Evolutionary conservation across 2,113 vertebrate species (phyloP).

Genomic region (Tiliqua scincoides): DNA sequence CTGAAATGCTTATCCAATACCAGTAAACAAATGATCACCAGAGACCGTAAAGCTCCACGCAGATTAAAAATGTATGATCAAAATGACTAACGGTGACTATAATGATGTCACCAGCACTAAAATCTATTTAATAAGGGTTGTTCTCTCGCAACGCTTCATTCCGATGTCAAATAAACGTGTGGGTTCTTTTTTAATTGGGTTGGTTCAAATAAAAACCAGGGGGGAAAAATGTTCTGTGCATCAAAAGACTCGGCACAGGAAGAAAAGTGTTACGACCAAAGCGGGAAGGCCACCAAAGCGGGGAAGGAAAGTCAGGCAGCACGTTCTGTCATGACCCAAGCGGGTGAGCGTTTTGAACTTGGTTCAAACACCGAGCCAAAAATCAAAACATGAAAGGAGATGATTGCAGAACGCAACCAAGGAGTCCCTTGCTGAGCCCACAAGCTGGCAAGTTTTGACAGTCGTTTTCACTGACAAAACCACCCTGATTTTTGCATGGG

Average conservation of each 20-base stretch:
- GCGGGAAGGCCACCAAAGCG: slow-evolving; percentile 17
- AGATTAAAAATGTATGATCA: not conserved
- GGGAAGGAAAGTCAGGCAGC: not conserved
- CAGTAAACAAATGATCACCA: not conserved
- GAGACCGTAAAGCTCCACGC: not conserved
- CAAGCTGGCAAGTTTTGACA: slow-evolving; percentile 30
- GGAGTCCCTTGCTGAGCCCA: slow-evolving; percentile 20
- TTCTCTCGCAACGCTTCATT: slow-evolving; percentile 29
- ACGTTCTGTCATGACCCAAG: slow-evolving; percentile 1
- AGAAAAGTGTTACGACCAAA: not conserved
- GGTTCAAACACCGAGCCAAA: slow-evolving; percentile 34
- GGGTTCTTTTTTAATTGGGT: slow-evolving; percentile 18
- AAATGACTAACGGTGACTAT: not conserved
- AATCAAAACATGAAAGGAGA: slow-evolving; percentile 38
- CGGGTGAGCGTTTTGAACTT: slow-evolving; percentile 30
- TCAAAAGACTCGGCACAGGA: slow-evolving; percentile 31
- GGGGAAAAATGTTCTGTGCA: slow-evolving; percentile 1
- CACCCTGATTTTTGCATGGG: slow-evolving; percentile 14
- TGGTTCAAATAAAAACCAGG: slow-evolving; percentile 19
- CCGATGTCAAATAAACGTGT: slow-evolving; percentile 52
- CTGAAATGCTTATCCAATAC: not conserved
- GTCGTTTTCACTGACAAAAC: not conserved
- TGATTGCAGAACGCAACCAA: slow-evolving; percentile 12
- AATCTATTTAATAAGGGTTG: not conserved
- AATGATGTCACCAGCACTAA: not conserved